Conservation (phyloP, 2,113 vertebrate genomes). For the Hippocampus abdominalis region DNA sequence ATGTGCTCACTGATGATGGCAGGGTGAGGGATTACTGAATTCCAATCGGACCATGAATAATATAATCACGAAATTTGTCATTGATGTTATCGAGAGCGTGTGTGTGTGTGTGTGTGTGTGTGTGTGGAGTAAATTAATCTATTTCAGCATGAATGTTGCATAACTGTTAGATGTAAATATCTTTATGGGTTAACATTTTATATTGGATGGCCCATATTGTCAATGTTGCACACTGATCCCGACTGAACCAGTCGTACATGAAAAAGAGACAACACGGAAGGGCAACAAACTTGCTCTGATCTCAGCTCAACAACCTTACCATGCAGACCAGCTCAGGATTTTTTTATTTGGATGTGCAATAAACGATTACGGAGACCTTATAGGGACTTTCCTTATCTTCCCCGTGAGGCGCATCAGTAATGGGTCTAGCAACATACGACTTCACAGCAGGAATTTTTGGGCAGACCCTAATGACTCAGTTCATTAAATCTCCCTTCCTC, state of each 20-base stretch:
- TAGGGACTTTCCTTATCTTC: slow-evolving; percentile 11
- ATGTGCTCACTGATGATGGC: slow-evolving; percentile 25
- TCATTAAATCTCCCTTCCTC: slow-evolving; percentile 53
- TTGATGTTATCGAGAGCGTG: slow-evolving; percentile 26
- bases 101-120: neutral
- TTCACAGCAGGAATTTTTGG: slow-evolving; percentile 38
- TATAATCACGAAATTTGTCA: slow-evolving; percentile 45
- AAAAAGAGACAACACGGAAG: neutral
- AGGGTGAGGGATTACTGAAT: slow-evolving; percentile 49
- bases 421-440: slow-evolving; percentile 48
- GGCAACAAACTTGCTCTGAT: slow-evolving; percentile 12
- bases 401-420: slow-evolving; percentile 40
- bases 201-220: neutral
- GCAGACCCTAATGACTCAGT: slow-evolving; percentile 54
- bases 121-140: neutral
- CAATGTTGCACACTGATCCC: neutral
- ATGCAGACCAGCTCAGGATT: slow-evolving; percentile 16
- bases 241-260: too few species aligned
- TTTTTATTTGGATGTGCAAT: slow-evolving; percentile 38
- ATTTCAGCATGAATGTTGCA: neutral
- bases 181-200: too few species aligned
- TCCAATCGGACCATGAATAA: slow-evolving; percentile 42
- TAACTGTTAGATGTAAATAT: neutral
- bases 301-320: slow-evolving; percentile 5
- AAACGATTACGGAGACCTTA: slow-evolving; percentile 39